These are phyloP conservation scores for Theristicus caerulescens DNA, from an alignment of 2,113 vertebrate species.

Conservation along the genomic window DNA sequence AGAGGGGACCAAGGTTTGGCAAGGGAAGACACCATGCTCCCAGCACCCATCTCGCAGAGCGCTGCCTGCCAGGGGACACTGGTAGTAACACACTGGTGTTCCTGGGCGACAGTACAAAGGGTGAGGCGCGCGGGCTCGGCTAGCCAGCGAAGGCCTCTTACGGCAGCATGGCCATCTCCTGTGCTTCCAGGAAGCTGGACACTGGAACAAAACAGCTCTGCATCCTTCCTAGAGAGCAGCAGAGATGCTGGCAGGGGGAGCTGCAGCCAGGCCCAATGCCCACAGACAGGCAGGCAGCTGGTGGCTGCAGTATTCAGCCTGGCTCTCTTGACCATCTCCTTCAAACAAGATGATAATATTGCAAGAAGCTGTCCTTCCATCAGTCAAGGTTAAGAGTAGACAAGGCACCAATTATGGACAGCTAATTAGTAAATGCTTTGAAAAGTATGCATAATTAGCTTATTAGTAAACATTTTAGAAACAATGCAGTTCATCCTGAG, in stretches of 20 bases:
- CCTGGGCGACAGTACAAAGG: background rate
- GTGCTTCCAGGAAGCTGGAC: background rate
- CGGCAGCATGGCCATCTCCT: background rate
- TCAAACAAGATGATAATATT: background rate
- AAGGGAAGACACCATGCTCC: rapidly evolving
- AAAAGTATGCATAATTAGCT: constrained; percentile 52
- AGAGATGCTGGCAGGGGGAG: background rate
- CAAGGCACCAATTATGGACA: constrained; percentile 56
- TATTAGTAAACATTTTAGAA: constrained; percentile 44
- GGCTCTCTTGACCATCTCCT: background rate
- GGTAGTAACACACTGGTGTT: background rate
- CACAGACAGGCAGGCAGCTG: background rate
- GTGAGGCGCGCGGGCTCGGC: rapidly evolving
- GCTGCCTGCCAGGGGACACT: background rate
- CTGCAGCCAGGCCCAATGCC: background rate
- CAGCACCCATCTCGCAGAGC: rapidly evolving
- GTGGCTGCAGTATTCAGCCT: background rate
- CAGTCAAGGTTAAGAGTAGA: constrained; percentile 64
- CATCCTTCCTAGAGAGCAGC: constrained; percentile 8
- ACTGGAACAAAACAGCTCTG: background rate
- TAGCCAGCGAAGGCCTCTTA: background rate
- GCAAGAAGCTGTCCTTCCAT: background rate
- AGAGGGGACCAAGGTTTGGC: background rate
- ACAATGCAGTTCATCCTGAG: constrained; percentile 48
- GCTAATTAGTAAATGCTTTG: constrained; percentile 53